phyloP scores from a whole-genome alignment of 2,113 vertebrate species.

The Maccullochella peelii region DNA sequence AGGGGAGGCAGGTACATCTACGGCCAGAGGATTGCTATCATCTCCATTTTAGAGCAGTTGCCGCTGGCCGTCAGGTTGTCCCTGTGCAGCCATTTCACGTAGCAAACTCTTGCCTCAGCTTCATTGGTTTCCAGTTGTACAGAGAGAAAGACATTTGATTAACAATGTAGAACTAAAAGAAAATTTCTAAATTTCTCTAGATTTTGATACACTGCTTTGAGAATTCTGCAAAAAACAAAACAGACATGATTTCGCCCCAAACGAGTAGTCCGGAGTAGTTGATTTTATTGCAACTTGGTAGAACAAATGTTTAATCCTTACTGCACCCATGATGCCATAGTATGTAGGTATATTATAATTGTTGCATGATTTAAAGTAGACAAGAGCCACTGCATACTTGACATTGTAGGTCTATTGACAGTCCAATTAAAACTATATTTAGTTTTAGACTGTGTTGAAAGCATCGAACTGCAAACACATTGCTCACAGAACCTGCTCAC shows the following conservation, averaged over 20 bases:
- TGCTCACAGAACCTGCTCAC: constrained; percentile 7
- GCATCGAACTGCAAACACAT: background rate
- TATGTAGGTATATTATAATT: background rate
- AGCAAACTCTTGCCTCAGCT: constrained; percentile 12
- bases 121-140: constrained; percentile 45
- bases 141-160: constrained; percentile 5
- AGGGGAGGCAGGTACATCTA: too few species aligned
- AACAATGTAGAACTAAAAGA: too few species aligned
- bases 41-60: too few species aligned
- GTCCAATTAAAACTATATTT: too few species aligned
- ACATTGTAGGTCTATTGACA: too few species aligned
- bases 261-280: background rate
- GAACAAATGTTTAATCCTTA: too few species aligned
- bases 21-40: too few species aligned
- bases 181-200: background rate
- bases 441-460: background rate
- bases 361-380: background rate
- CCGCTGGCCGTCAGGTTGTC: too few species aligned
- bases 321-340: background rate
- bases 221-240: background rate
- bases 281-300: too few species aligned
- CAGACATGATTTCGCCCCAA: too few species aligned
- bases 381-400: background rate
- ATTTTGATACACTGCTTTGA: background rate
- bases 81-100: background rate